Evolutionary conservation across 2,888 invertebrate genomes (phyloP).

Genomic region (Dugesia japonica): DNA sequence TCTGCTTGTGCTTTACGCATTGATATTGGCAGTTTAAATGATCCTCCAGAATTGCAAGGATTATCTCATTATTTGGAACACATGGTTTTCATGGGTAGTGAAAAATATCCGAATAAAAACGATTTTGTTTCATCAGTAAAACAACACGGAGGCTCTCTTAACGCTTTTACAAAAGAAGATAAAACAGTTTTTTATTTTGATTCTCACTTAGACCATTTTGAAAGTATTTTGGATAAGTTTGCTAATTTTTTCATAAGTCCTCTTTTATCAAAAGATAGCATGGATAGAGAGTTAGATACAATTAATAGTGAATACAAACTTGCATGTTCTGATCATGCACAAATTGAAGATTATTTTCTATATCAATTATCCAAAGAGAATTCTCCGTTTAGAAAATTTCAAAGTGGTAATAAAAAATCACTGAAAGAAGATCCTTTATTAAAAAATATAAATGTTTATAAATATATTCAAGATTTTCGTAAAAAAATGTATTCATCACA

Average conservation of each 20-base stretch:
- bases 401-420: constrained; percentile 40
- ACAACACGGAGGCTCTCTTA: constrained; percentile 63
- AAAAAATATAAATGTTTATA: constrained; percentile 51
- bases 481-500: constrained; percentile 67
- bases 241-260: constrained; percentile 73
- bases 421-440: constrained; percentile 39
- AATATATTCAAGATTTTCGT: constrained; percentile 60
- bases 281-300: constrained; percentile 69
- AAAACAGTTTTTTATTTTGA: constrained; percentile 73
- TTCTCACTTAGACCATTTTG: constrained; percentile 63
- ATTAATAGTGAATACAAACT: constrained; percentile 58
- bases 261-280: constrained; percentile 65
- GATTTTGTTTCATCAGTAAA: constrained; percentile 62
- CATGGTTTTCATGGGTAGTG: constrained; percentile 81
- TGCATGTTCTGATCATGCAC: background rate
- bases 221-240: constrained; percentile 65
- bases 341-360: background rate
- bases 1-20: constrained; percentile 43
- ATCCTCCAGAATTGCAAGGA: constrained; percentile 43
- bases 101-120: constrained; percentile 70
- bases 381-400: no score
- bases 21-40: constrained; percentile 43
- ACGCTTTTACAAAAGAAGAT: constrained; percentile 73
- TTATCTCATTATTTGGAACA: constrained; percentile 47
- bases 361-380: no score